Percentiles rank a stretch among this genome's conserved stretches.
Conservation (phyloP, 2,888 invertebrate species). For the Phragmatobia fuliginosa region DNA sequence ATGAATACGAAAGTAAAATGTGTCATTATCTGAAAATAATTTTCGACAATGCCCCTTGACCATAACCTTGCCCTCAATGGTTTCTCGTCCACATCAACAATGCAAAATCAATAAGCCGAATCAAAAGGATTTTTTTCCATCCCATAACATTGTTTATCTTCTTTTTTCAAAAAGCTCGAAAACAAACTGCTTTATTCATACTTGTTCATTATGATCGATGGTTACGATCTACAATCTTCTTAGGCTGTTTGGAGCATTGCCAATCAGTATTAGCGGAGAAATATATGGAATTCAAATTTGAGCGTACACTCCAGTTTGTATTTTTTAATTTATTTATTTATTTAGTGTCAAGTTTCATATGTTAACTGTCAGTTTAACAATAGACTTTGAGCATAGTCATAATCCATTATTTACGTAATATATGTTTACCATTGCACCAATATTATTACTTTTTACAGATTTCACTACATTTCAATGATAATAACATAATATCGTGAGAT, state of each 20-base stretch:
- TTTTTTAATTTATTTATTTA: no score
- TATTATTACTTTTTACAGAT: no score
- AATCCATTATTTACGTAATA: no score
- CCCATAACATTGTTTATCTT: slow-evolving; percentile 22
- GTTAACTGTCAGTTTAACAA: neutral
- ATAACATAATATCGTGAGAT: no score
- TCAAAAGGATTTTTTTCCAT: slow-evolving; percentile 21
- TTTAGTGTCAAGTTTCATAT: no score
- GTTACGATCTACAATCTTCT: slow-evolving; percentile 32
- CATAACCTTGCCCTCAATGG: slow-evolving; percentile 11
- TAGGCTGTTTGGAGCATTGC: slow-evolving; percentile 46
- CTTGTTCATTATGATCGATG: slow-evolving; percentile 49
- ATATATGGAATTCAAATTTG: slow-evolving; percentile 19
- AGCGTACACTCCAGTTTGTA: no score
- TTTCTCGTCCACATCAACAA: slow-evolving; percentile 3
- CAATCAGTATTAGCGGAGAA: slow-evolving; percentile 32
- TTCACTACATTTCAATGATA: no score
- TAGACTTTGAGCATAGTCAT: neutral
- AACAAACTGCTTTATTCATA: slow-evolving; percentile 36
- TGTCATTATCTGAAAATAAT: neutral
- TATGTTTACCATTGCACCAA: no score
- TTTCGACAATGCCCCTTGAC: neutral
- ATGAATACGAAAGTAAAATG: neutral
- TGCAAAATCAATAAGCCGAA: slow-evolving; percentile 16
- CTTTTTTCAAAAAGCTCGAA: slow-evolving; percentile 27